Evolutionary conservation across 1,140 invertebrate genomes (phyloP), one percentile per base, ranked within the genome.

Genomic region (Tetramorium alpestre): DNA sequence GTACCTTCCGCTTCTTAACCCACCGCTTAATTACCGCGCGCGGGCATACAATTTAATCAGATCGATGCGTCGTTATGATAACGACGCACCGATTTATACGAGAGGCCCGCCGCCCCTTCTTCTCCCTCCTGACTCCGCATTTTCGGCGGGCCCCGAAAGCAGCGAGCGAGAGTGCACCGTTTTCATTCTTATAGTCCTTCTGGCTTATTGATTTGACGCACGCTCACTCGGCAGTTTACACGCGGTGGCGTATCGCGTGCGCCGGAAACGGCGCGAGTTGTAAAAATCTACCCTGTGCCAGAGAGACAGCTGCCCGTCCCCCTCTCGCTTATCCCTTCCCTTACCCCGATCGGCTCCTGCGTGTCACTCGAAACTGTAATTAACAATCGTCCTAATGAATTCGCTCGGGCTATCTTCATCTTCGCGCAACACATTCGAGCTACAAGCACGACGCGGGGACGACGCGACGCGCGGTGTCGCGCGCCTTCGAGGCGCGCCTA

Each of bases 361-460:
- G 56, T 93, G 91, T 93, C 93, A 93, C 89, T 93, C 88, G 58
- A 51, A 87, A 38, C 86, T 67, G 90, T 90, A 92, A 94, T 94
- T 93, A 93, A 92, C 86, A 92, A 92, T 92, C 88, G 69, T 87
- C 91, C 91, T 90, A 92, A 92, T 89, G 90, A 93, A 92, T 91
- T 87, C 85, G 70, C 85, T 67, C 60, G 16, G 33, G 47, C 73
- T 93, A 93, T 93, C 92, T 93, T 76, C 70, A 93, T 93, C 92
- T 93, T 86, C 69, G 86, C 87, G 13, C 64, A 77, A 22, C 44
- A 22, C 76, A 38, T 49, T 44, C 44, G 41, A 58, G 62, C 54
- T 60, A 44, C 76, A 33, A 62, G 54, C 47, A 75, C 64, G 64
- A 51, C 58, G 47, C 58, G 47, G 49, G 49, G 60, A 51, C 49